Percentiles rank a stretch among this genome's conserved stretches.
These are phyloP conservation scores for Poeciliopsis gracilis DNA, from an alignment of 2,797 vertebrate species.

Conservation along the genomic window DNA sequence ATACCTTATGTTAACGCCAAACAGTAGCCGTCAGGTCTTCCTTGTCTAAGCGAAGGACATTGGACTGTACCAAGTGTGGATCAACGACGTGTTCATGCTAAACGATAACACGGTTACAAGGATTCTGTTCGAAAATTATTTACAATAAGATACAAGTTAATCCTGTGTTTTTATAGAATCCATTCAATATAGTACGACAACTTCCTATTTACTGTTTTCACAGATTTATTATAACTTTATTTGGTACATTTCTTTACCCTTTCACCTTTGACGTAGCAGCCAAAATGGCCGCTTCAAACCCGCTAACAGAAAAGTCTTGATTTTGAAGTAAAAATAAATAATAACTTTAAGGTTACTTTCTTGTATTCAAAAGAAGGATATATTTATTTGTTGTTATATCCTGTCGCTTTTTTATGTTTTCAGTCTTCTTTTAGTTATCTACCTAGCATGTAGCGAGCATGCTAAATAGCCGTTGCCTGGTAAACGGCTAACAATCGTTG, in stretches of 20 bases:
- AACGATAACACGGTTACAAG: background rate
- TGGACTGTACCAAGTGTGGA: conserved; percentile 70
- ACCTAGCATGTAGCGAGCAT: conserved; percentile 41
- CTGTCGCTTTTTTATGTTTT: conserved; percentile 45
- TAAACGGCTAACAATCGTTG: conserved; percentile 21
- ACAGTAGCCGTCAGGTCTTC: conserved; percentile 53
- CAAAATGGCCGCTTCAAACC: conserved; percentile 60
- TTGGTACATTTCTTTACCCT: conserved; percentile 65
- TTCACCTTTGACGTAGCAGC: conserved; percentile 63
- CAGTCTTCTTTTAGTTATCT: background rate
- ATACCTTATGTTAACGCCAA: conserved; percentile 55
- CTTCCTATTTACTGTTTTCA: background rate
- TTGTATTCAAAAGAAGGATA: background rate
- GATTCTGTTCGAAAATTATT: background rate
- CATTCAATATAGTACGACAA: background rate
- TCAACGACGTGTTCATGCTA: background rate
- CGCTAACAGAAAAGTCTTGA: conserved; percentile 59
- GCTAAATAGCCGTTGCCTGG: conserved; percentile 47
- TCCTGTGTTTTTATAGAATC: background rate
- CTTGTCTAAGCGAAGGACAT: conserved; percentile 70
- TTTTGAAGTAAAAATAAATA: conserved; percentile 13
- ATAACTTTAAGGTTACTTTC: background rate
- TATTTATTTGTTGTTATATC: conserved; percentile 15
- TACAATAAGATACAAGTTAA: background rate
- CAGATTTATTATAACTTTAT: background rate